Evolutionary conservation across 2,888 invertebrate genomes (phyloP), one percentile per base, ranked within the genome.

Genomic region (Dendrolimus pini): DNA sequence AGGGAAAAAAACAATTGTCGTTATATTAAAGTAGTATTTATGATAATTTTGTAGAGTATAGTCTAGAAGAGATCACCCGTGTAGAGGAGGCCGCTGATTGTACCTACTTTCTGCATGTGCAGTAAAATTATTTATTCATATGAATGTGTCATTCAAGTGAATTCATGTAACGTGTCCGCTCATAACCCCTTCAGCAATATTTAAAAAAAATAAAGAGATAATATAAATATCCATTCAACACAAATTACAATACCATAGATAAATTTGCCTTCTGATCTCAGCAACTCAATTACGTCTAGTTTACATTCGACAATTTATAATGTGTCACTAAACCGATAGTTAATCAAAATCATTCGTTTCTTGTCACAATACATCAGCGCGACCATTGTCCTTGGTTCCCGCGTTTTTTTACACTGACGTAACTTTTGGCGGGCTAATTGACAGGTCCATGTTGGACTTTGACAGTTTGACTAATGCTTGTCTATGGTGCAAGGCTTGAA

Each of bases 381-480:
- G 47, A 47, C 47, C 47, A 47, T 47, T 47, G 47, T 47, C 47
- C 47, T 47, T 47, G 47, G 47, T 47, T 47, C 72, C 68, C 54
- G 41, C 53, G 62, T 57, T 58, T 54, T 53, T 58, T 58, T 55
- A 41, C 57, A 54, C 56, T 62, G 55, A 61, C 59, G 54, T 57
- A 47, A 47, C 72, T 77, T 75, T 78, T 77, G 80, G 82, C 85
- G 80, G 81, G 79, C 75, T 77, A 82, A 87, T 82, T 82, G 85
- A 88, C 88, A 85, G 84, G 79, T 79, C 74, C 67, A 75, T 73
- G 81, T 69, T 72, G 73, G 70, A 70, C 77, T 80, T 84, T 83
- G 89, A 88, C 89, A 85, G 80, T 73, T 85, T 89, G 88, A 89
- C 82, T 86, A 85, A 89, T 89, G 89, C 72, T 80, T 72, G 77